Evolutionary conservation across 2,113 vertebrate genomes (phyloP), one percentile per base, ranked within the genome.

Genomic region (Hippoglossus stenolepis): DNA sequence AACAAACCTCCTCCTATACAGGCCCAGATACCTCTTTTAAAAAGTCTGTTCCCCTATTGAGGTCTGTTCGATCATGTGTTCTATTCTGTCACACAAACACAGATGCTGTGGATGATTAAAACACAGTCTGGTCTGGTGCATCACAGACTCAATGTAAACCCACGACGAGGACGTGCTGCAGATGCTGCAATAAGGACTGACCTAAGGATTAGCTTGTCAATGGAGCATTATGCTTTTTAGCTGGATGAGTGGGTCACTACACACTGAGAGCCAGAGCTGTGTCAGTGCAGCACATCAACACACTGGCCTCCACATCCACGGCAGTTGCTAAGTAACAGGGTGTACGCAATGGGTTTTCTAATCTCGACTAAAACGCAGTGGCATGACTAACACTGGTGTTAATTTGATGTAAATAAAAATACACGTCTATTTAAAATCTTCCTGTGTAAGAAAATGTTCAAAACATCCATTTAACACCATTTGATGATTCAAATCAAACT

Each of bases 311-410:
- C 73, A 79, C 83, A 54, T 66, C 75, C 73, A 85, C 70, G 70
- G 70, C 40, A 57, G 93, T 93, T 91, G 86, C 93, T 89, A 82
- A 80, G 91, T 88, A 92, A 93, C 93, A 84, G 77, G 43, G 13
- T 67, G 65, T 49, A 85, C 3, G 65, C 56, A 80, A 40, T 63
- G 62, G 75, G 53, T 65, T 79, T 85, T 75, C 65, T 73, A 40
- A 51, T 87, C 26, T 53, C 28, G 62, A 80, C 56, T 67, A 80
- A 86, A 78, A 77, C 63, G 76, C 74, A 77, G 51, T 28, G 38
- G 43, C 47, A 58, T 79, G 68, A 78, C 89, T 71, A 85, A 85
- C 35, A 70, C 53, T 31, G 24, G 26, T 77, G 68, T 53, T 76
- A 65, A 81, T 80, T 77, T 76, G 61, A 81, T 43, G 47, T 5